Evolutionary conservation across 2,797 vertebrate species (phyloP), one percentile per base, ranked within the genome.

Genomic region (Lophius americanus): DNA sequence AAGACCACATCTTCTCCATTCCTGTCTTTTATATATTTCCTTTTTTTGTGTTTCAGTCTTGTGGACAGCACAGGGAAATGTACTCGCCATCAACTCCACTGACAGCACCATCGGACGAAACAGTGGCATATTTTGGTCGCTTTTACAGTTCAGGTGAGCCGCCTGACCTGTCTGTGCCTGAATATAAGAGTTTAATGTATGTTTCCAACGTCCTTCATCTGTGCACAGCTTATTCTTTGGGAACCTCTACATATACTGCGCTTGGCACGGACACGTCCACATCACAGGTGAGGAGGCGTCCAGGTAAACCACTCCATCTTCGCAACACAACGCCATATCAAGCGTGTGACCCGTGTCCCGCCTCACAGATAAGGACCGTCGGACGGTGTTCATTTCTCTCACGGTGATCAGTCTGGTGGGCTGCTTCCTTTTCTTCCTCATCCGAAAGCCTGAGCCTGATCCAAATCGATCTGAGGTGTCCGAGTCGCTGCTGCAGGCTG

Each of bases 31-130:
- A 39, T 65, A 56, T 61, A 1, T 54, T n/a, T 5, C 3, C 7
- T 13, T 1, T 4, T 4, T 63, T 1, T 72, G 39, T 41, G 67
- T 62, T 61, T 2, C 52, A 98, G 98, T 99, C 3, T 85, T 99
- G 37, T 99, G 98, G 98, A 99, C 98, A 1, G 97, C 98, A 12
- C 98, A 99, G 84, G 98, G 98, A 63, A 96, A 95, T 51, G 95
- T 98, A 37, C 91, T 99, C 47, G 94, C 97, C 47, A 93, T 97
- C 79, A 99, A 99, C 91, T 99, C 98, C 38, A 92, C 93, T 35
- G 96, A 96, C 62, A 68, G 78, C 64, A 98, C 95, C 46, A 98
- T 99, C 10, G 97, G 97, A 9, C 94, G 97, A 36, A 98, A 99
- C 87, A 99, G 97, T 52, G 97, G 98, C 0, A 94, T 99, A 50